Percentiles rank a stretch among this genome's conserved stretches.
Conservation (phyloP, 30 jellyfish, hydroid and myxozoan species). For the Hydractinia echinata region DNA sequence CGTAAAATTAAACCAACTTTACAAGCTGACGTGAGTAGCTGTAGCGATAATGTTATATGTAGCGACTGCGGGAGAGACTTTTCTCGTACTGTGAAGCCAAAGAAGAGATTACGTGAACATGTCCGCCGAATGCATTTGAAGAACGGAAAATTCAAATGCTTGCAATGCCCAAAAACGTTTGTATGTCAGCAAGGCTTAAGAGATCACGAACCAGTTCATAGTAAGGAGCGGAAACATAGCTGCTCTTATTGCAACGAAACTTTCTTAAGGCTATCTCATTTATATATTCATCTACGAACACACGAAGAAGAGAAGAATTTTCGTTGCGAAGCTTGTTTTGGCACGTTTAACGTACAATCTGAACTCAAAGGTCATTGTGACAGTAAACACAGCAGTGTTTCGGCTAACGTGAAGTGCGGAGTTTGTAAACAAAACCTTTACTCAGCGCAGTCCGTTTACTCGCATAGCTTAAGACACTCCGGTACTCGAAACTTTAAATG, state of each 20-base stretch:
- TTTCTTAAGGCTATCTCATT: constrained; percentile 10
- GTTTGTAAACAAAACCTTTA: constrained; percentile 14
- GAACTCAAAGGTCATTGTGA: constrained; percentile 17
- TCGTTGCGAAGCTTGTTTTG: constrained; percentile 21
- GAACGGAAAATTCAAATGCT: constrained; percentile 18
- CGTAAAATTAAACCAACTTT: neutral
- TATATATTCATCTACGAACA: constrained; percentile 10
- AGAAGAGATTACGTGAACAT: constrained; percentile 21
- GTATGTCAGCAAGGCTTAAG: constrained; percentile 21
- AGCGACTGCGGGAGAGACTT: constrained; percentile 17
- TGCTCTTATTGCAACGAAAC: constrained; percentile 13
- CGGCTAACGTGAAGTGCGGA: constrained; percentile 17
- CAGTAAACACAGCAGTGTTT: neutral
- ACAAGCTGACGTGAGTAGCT: neutral
- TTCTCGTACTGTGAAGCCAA: constrained; percentile 17
- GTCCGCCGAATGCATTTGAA: constrained; percentile 15
- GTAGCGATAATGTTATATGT: neutral
- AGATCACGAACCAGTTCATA: constrained; percentile 27
- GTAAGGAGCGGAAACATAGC: constrained; percentile 27
- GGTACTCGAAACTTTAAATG: constrained; percentile 17
- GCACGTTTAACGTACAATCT: constrained; percentile 20
- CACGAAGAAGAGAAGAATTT: constrained; percentile 25
- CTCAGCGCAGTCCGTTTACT: constrained; percentile 16
- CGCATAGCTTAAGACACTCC: constrained; percentile 21
- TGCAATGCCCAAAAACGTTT: constrained; percentile 19